Conservation (phyloP, 2,113 vertebrate species). For the Rhinoptilus africanus region DNA sequence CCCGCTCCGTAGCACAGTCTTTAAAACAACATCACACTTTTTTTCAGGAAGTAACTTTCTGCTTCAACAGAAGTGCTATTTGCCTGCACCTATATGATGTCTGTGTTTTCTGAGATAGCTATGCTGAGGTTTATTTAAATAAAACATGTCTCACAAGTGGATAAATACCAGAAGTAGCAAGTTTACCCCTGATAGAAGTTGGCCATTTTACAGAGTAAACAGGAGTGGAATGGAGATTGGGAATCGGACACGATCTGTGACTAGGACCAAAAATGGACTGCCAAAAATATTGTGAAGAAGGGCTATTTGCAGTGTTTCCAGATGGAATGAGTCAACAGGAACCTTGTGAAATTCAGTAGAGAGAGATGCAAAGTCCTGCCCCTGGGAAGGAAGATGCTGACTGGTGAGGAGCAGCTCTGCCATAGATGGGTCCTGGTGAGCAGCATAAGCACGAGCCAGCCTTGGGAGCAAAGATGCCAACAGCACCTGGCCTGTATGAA, state of each 20-base stretch:
- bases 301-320: neutral
- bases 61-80: neutral
- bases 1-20: neutral
- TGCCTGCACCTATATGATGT: neutral
- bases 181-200: neutral
- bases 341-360: neutral
- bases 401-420: neutral
- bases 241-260: fast-evolving
- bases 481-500: neutral
- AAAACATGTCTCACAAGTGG: neutral
- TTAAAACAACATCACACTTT: neutral
- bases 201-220: neutral
- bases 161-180: neutral
- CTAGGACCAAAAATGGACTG: neutral
- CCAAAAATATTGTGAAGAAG: neutral
- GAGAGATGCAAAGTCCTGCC: neutral
- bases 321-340: neutral
- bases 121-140: neutral
- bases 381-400: neutral
- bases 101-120: neutral
- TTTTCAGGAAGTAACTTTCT: neutral
- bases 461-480: neutral
- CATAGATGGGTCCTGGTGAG: neutral
- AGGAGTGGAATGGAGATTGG: neutral
- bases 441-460: neutral